phyloP scores from a whole-genome alignment of 2,113 vertebrate species.

The Herpetotheres cachinnans region DNA sequence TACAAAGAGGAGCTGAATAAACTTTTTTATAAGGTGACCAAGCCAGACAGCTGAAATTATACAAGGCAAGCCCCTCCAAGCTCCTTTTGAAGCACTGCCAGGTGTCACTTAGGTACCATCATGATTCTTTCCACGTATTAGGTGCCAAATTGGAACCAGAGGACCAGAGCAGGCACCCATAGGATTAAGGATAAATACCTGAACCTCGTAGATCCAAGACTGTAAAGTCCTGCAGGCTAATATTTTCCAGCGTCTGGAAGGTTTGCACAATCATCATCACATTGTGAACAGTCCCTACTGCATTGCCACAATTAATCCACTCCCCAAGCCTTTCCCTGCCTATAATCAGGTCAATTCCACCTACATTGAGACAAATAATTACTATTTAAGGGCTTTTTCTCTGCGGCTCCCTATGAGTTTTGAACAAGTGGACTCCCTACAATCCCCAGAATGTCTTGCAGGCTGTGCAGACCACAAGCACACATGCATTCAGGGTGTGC shows the following conservation, averaged over 20 bases:
- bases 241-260: background rate
- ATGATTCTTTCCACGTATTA: background rate
- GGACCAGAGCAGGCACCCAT: background rate
- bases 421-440: background rate
- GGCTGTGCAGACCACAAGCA: background rate
- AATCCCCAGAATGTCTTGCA: rapidly evolving
- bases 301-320: background rate
- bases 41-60: background rate
- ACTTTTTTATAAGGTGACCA: background rate
- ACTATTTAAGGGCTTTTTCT: background rate
- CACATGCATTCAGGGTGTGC: rapidly evolving
- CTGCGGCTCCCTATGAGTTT: background rate
- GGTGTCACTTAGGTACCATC: background rate
- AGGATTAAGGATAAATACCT: background rate
- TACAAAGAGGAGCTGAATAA: background rate
- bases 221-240: background rate
- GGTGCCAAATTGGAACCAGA: background rate
- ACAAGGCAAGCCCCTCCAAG: background rate
- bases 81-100: background rate
- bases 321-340: background rate
- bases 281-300: background rate
- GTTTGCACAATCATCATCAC: background rate
- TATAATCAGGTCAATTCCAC: background rate
- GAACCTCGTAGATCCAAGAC: background rate
- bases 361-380: background rate